These are phyloP conservation scores for Ochotona princeps DNA, from an alignment of 2,113 vertebrate genomes.

Conservation along the genomic window DNA sequence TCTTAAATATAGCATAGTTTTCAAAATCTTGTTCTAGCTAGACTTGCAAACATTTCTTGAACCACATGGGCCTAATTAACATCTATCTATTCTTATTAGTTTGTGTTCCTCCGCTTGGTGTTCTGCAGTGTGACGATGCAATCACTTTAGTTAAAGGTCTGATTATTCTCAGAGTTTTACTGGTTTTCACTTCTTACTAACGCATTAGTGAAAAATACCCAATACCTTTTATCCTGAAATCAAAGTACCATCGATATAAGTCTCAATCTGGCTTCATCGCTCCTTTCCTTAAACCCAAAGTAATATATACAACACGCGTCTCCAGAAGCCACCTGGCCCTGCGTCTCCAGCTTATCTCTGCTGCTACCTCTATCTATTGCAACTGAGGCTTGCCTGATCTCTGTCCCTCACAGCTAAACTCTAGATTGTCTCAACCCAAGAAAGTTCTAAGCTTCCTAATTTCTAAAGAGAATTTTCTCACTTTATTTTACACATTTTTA, in stretches of 20 bases:
- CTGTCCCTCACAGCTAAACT: background rate
- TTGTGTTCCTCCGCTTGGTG: conserved; percentile 43
- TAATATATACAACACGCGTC: background rate
- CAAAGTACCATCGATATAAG: background rate
- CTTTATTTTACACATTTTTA: background rate
- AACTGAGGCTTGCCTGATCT: background rate
- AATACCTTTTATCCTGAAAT: background rate
- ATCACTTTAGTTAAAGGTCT: background rate
- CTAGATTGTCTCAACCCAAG: background rate
- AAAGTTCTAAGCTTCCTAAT: background rate
- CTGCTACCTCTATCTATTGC: background rate
- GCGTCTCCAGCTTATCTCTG: background rate
- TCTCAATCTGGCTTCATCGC: background rate
- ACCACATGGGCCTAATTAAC: background rate
- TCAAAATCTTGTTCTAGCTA: conserved; percentile 3
- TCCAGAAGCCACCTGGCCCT: background rate
- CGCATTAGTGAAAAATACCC: background rate
- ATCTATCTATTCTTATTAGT: background rate
- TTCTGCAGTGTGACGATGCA: background rate
- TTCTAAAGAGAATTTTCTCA: background rate
- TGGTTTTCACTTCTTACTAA: background rate
- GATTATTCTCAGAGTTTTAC: background rate
- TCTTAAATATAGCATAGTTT: background rate
- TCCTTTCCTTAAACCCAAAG: background rate
- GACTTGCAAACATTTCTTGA: background rate